These are phyloP conservation scores for Ecliptopera silaceata DNA, from an alignment of 2,888 invertebrate species.

Conservation along the genomic window DNA sequence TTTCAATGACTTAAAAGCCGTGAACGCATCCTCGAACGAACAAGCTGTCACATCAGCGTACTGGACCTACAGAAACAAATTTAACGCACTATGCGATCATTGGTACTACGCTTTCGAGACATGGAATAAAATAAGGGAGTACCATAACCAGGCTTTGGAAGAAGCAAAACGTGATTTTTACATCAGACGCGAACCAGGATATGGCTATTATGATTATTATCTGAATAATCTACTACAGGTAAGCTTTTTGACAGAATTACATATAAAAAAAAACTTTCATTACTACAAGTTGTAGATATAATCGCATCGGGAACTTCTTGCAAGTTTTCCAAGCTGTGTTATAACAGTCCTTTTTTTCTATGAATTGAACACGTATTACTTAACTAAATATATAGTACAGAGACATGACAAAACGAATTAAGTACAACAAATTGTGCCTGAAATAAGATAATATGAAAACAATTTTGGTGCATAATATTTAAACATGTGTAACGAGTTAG, in stretches of 20 bases:
- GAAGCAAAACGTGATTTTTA: not conserved
- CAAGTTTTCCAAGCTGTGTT: too few species aligned
- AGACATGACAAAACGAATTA: too few species aligned
- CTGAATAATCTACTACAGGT: not conserved
- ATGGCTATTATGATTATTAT: slow-evolving; percentile 5
- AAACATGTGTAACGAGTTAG: too few species aligned
- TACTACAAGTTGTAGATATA: too few species aligned
- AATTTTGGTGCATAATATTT: too few species aligned
- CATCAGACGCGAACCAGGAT: not conserved
- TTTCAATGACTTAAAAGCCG: slow-evolving; percentile 1
- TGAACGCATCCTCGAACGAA: slow-evolving; percentile 13
- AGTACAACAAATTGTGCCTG: too few species aligned
- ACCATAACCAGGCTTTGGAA: not conserved
- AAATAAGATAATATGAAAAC: too few species aligned
- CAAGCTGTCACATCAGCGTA: slow-evolving; percentile 4
- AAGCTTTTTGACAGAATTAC: not conserved
- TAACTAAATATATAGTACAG: too few species aligned
- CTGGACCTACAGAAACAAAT: slow-evolving; percentile 5
- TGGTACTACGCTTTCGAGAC: slow-evolving; percentile 13
- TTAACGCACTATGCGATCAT: slow-evolving; percentile 2
- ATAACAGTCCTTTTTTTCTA: too few species aligned
- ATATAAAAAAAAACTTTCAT: too few species aligned
- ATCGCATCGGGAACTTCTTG: too few species aligned
- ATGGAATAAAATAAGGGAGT: not conserved
- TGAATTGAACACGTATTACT: too few species aligned